A percentile compares a stretch with the other conserved stretches of the same genome.
phyloP scores from a whole-genome alignment of 2,888 invertebrate species.

The Tillus elongatus region DNA sequence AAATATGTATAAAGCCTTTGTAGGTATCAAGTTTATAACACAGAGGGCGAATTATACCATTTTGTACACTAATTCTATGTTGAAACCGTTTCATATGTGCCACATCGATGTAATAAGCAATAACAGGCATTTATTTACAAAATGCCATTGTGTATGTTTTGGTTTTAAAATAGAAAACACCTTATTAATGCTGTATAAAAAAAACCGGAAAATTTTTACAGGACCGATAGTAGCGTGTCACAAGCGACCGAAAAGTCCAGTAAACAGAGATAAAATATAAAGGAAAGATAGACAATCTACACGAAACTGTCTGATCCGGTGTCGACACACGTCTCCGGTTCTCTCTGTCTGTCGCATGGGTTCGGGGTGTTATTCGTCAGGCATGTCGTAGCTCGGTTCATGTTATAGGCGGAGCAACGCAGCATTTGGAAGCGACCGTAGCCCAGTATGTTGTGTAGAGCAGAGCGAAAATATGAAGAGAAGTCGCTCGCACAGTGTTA shows the following conservation, averaged over 20 bases:
- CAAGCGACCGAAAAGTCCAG: constrained; percentile 38
- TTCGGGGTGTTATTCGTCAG: constrained; percentile 13
- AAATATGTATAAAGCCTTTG: neutral
- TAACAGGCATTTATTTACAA: neutral
- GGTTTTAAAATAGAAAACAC: neutral
- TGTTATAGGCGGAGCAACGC: constrained; percentile 35
- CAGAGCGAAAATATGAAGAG: constrained; percentile 37
- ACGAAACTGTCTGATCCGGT: constrained; percentile 34
- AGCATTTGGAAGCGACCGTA: constrained; percentile 31
- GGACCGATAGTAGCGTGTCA: constrained; percentile 31
- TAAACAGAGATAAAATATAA: constrained; percentile 37
- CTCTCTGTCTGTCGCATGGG: constrained; percentile 27
- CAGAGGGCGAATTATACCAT: too few relatives aligned
- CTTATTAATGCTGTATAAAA: constrained; percentile 4
- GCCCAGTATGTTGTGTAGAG: constrained; percentile 36
- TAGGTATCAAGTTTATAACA: too few relatives aligned
- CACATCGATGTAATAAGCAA: too few relatives aligned
- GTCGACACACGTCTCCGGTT: constrained; percentile 24
- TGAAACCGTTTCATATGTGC: too few relatives aligned
- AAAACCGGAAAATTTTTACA: constrained; percentile 25
- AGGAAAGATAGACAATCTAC: constrained; percentile 38
- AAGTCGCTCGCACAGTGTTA: constrained; percentile 34
- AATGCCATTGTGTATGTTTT: constrained; percentile 2
- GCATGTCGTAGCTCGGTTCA: constrained; percentile 16
- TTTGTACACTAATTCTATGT: too few relatives aligned